phyloP scores from a whole-genome alignment of 2,113 vertebrate species.

The Gila orcuttii region DNA sequence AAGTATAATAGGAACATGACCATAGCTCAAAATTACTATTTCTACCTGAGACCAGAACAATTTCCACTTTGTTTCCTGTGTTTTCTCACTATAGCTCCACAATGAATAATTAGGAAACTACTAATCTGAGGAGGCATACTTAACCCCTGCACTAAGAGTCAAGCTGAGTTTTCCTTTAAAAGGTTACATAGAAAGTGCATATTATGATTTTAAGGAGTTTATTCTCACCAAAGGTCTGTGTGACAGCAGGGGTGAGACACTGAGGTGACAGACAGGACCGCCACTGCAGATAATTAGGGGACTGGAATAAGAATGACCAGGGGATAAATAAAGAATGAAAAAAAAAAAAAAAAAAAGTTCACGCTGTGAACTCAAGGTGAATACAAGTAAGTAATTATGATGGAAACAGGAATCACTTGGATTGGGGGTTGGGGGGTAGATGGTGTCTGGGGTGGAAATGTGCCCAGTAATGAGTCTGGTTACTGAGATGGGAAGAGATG shows the following conservation, averaged over 20 bases:
- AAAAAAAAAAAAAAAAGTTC: conserved; percentile 22
- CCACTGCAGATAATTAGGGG: conserved; percentile 57
- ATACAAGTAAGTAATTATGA: conserved; percentile 65
- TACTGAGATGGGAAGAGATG: conserved; percentile 5
- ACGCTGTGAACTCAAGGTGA: conserved; percentile 60
- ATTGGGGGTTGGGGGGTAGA: conserved; percentile 20
- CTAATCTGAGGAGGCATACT: conserved; percentile 17
- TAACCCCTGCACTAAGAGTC: conserved; percentile 22
- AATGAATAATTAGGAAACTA: background rate
- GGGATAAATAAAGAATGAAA: conserved; percentile 26
- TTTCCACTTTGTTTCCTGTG: background rate
- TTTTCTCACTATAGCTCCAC: background rate
- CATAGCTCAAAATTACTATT: background rate
- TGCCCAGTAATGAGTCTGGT: conserved; percentile 55
- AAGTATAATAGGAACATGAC: background rate
- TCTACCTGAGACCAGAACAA: background rate
- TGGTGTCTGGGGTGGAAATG: conserved; percentile 50
- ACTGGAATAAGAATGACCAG: conserved; percentile 50
- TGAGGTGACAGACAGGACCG: conserved; percentile 25
- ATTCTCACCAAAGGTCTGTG: background rate
- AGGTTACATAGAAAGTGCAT: conserved; percentile 32
- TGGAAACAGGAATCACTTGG: conserved; percentile 52
- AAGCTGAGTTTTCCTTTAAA: conserved; percentile 12
- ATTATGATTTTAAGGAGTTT: conserved; percentile 40
- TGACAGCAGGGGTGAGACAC: conserved; percentile 28